These are phyloP conservation scores for Drosophila nasuta DNA, from an alignment of 1,140 invertebrate genomes.

Conservation along the genomic window DNA sequence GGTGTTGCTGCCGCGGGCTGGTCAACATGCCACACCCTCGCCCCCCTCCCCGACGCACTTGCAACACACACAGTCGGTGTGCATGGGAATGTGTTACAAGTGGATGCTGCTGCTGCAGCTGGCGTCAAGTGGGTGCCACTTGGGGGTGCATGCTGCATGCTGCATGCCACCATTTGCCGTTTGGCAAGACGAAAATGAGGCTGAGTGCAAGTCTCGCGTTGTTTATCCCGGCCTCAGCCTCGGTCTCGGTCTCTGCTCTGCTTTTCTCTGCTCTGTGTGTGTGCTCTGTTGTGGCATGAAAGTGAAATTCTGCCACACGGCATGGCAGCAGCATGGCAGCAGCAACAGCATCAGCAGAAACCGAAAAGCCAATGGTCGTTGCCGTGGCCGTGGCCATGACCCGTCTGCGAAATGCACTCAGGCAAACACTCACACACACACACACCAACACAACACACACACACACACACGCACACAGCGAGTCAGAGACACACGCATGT, in stretches of 20 bases:
- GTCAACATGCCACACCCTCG: slow-evolving; percentile 43
- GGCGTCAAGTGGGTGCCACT: slow-evolving; percentile 37
- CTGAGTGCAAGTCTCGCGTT: slow-evolving; percentile 70
- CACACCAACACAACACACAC: slow-evolving; percentile 13
- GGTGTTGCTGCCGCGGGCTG: slow-evolving; percentile 48
- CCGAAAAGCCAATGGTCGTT: slow-evolving; percentile 71
- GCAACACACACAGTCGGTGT: not conserved
- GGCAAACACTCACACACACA: slow-evolving; percentile 42
- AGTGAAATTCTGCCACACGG: slow-evolving; percentile 73
- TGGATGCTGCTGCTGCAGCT: slow-evolving; percentile 54
- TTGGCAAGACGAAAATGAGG: slow-evolving; percentile 68
- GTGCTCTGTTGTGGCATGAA: slow-evolving; percentile 56
- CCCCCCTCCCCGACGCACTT: not conserved
- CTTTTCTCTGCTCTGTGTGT: slow-evolving; percentile 30
- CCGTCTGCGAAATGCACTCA: slow-evolving; percentile 72
- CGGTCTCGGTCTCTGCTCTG: slow-evolving; percentile 38
- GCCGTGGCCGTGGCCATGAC: slow-evolving; percentile 67
- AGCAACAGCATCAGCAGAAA: slow-evolving; percentile 44
- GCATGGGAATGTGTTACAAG: slow-evolving; percentile 74
- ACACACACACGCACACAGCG: slow-evolving; percentile 15
- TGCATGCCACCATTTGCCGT: not conserved
- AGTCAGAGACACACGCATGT: slow-evolving; percentile 22
- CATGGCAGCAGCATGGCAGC: no score
- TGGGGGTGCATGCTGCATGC: slow-evolving; percentile 18
- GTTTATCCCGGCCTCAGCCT: slow-evolving; percentile 45